Base-by-base conservation (phyloP, 2,797 vertebrate species). In the Rhinophrynus dorsalis region DNA sequence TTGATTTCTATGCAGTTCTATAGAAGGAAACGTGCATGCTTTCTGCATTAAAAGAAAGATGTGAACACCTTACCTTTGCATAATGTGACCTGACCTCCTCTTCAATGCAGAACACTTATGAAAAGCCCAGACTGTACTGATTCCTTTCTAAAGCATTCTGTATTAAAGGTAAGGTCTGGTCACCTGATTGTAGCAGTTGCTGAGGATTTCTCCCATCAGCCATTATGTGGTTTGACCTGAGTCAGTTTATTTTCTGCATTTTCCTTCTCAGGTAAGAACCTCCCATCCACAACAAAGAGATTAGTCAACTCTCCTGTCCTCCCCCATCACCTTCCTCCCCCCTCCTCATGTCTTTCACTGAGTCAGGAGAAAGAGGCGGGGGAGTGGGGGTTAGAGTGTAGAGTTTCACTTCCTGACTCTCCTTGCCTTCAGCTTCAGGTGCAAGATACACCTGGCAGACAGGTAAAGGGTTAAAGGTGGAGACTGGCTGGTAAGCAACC, bases 351-450 rank as follows among this genome's bases (percentile, higher is more conserved):
- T 3, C 32, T 35, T 35, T 54, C 51, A 66, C 62, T 82, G 29
- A 67, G 27, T 2, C 17, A 58, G n/a, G n/a, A n/a, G n/a, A n/a
- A n/a, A n/a, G 15, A 40, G 37, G 37, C 15, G 9, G 26, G n/a
- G 27, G 55, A 66, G 68, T 58, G 79, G 79, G 77, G 77, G 61
- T 74, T 5, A 3, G 61, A 71, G 72, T 58, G 79, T 88, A 74
- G 81, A 76, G 82, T 91, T 93, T 89, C 91, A 91, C 89, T 94
- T 95, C 94, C 93, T 92, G 82, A 73, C 66, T 83, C 85, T 89
- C 90, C 89, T 94, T 94, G 91, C 89, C 87, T 79, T 74, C 48
- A 80, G 75, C 54, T 75, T 65, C 86, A 69, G 85, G 82, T 51
- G 75, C 35, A 47, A 64, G 17, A 83, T 74, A 79, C 90, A 90